Conservation (phyloP, 1,140 invertebrate genomes). For the Aphaenogaster rudis region DNA sequence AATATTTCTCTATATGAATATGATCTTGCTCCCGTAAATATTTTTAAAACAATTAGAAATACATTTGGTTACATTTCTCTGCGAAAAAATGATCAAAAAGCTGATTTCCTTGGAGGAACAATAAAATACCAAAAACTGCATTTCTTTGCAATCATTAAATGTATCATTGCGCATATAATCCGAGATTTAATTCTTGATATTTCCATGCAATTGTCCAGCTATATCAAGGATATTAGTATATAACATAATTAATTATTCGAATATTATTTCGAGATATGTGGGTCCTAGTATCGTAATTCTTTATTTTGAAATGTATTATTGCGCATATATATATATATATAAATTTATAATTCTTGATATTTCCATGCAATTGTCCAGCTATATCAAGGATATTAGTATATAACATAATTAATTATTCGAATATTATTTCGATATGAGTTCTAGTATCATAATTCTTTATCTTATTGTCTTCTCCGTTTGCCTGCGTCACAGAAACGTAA, state of each 20-base stretch:
- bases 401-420: neutral
- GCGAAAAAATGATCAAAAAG: neutral
- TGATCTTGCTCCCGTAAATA: neutral
- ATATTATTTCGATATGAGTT: neutral
- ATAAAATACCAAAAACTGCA: neutral
- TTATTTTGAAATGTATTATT: neutral
- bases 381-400: neutral
- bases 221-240: neutral
- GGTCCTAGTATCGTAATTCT: neutral
- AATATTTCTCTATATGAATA: neutral
- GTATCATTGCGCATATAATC: neutral
- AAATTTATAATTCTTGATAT: neutral
- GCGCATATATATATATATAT: neutral
- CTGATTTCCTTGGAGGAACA: neutral
- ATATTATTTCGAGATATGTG: neutral
- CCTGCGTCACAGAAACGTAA: slow-evolving; percentile 1
- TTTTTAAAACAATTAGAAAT: neutral
- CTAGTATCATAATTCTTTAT: neutral
- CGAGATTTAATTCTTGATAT: slow-evolving; percentile 1
- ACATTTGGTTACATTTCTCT: neutral
- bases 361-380: neutral
- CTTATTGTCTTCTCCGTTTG: neutral
- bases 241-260: neutral
- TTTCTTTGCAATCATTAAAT: neutral
- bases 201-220: neutral